phyloP scores from a whole-genome alignment of 35 echinoderm and acorn worm genomes.

The Lytechinus variegatus region DNA sequence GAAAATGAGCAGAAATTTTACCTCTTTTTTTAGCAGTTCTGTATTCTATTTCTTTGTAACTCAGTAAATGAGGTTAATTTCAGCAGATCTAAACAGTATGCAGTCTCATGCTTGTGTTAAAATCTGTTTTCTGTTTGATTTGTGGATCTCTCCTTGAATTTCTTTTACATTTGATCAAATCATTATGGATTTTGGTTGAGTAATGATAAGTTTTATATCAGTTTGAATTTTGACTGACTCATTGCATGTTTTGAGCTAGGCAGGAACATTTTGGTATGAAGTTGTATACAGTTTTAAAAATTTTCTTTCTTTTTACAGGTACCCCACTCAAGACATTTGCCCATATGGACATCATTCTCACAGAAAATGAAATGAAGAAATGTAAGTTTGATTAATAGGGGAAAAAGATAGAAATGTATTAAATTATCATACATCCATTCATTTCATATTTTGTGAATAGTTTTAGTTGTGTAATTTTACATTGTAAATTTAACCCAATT shows the following conservation, averaged over 20 bases:
- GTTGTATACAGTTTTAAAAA: neutral
- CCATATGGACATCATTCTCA: conserved; percentile 56
- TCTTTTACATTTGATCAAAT: neutral
- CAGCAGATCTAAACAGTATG: too few species aligned
- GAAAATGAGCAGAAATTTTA: too few species aligned
- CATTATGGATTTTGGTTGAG: neutral
- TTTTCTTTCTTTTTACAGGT: conserved; percentile 50
- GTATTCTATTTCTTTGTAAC: too few species aligned
- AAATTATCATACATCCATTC: neutral
- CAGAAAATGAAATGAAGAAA: conserved; percentile 76
- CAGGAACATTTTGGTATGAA: neutral
- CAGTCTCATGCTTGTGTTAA: neutral
- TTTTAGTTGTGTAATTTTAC: neutral
- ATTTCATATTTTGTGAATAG: neutral
- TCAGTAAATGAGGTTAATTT: too few species aligned
- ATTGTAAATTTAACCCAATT: neutral
- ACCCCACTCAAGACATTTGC: conserved; percentile 71
- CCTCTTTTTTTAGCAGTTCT: too few species aligned
- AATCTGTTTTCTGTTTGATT: neutral
- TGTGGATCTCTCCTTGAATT: too few species aligned
- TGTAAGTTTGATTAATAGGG: conserved; percentile 56
- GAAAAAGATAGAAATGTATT: neutral
- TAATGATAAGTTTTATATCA: neutral
- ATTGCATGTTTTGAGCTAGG: too few species aligned
- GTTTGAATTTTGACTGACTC: too few species aligned